Conservation (phyloP, 2,113 vertebrate genomes). For the Jacana jacana region DNA sequence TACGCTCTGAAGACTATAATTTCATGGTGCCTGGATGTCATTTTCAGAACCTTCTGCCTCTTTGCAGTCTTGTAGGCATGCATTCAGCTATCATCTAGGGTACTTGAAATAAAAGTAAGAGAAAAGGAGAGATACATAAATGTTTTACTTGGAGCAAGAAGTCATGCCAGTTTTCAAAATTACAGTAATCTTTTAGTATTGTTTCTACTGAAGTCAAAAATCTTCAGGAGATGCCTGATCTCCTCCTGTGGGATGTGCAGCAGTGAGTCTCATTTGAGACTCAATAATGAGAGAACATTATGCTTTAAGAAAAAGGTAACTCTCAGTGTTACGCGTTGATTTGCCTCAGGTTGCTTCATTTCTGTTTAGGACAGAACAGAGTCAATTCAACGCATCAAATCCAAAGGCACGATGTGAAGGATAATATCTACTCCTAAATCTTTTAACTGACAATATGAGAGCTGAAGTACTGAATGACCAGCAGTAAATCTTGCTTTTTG, state of each 20-base stretch:
- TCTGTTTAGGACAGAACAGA: background rate
- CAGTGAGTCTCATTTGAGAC: background rate
- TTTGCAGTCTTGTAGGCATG: background rate
- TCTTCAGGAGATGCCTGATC: background rate
- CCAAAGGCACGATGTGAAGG: background rate
- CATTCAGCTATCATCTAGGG: background rate
- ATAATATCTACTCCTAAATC: background rate
- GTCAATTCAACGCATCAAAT: background rate
- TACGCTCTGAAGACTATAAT: constrained; percentile 57
- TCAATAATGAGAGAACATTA: background rate
- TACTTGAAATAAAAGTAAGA: background rate
- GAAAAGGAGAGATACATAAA: background rate
- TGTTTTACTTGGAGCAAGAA: constrained; percentile 10
- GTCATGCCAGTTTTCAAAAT: constrained; percentile 16
- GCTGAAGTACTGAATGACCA: background rate
- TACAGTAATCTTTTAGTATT: background rate
- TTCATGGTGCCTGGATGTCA: constrained; percentile 56
- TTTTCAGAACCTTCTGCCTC: constrained; percentile 36
- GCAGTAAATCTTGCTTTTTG: background rate
- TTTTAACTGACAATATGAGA: background rate
- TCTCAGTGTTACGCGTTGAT: background rate
- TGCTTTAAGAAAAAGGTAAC: background rate
- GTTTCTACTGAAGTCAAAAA: background rate
- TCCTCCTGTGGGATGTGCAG: background rate
- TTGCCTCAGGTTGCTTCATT: background rate